Percentiles rank a stretch among this genome's conserved stretches.
Conservation (phyloP, 2,797 vertebrate genomes). For the Eutrigla gurnardus region DNA sequence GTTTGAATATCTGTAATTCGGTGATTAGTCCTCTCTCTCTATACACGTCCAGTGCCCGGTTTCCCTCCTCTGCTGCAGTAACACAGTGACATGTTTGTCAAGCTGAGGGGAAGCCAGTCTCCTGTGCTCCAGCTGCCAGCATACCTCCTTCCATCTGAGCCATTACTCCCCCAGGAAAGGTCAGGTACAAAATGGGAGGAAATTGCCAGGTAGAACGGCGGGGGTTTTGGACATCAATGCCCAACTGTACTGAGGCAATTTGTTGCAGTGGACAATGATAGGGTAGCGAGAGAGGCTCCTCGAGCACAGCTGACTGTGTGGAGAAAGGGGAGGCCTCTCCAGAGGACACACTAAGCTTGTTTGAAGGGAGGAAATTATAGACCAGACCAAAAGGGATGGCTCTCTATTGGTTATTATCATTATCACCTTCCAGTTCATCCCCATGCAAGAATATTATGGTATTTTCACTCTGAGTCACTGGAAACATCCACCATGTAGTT, state of each 20-base stretch:
- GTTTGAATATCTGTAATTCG: too few relatives aligned
- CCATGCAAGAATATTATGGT: rapidly evolving
- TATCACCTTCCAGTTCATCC: background rate
- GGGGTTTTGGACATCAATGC: slow-evolving; percentile 4
- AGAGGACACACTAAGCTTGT: slow-evolving; percentile 22
- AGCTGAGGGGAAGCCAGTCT: background rate
- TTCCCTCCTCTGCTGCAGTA: background rate
- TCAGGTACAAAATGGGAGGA: slow-evolving; percentile 41
- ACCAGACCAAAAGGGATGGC: background rate
- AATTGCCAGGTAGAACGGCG: slow-evolving; percentile 38
- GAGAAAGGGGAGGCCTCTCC: slow-evolving; percentile 3
- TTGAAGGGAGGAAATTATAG: slow-evolving; percentile 45
- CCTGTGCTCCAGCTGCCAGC: slow-evolving; percentile 3
- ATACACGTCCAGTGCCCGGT: too few relatives aligned
- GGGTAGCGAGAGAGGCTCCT: slow-evolving; percentile 6
- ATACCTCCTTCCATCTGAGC: slow-evolving; percentile 25
- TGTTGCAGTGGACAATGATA: slow-evolving; percentile 54
- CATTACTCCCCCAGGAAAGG: slow-evolving; percentile 38
- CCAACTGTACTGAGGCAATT: slow-evolving; percentile 35
- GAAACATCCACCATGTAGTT: background rate
- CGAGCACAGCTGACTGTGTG: background rate
- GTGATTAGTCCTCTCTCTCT: too few relatives aligned
- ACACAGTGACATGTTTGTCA: background rate
- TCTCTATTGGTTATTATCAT: slow-evolving; percentile 15
- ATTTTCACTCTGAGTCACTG: background rate